These are phyloP conservation scores for Ancistrus triradiatus DNA, from an alignment of 2,113 vertebrate species.

Conservation along the genomic window DNA sequence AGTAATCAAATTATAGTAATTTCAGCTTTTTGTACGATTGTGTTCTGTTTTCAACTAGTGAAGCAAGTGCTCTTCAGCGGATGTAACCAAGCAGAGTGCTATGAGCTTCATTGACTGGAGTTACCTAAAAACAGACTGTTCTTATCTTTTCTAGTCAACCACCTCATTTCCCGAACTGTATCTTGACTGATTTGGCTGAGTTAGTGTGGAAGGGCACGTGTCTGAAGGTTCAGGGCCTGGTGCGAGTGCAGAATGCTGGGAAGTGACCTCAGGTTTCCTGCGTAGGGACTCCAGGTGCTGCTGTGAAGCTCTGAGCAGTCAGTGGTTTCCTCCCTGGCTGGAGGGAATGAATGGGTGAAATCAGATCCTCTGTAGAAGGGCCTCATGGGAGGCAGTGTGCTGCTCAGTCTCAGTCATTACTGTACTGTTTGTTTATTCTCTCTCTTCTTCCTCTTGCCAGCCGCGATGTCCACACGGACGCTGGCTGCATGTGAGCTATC, in stretches of 20 bases:
- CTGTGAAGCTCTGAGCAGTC: constrained; percentile 55
- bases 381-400: constrained; percentile 53
- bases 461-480: constrained; percentile 27
- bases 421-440: constrained; percentile 43
- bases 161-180: constrained; percentile 25
- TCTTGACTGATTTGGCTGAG: neutral
- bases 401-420: constrained; percentile 28
- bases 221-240: constrained; percentile 53
- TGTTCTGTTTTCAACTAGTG: too few species aligned
- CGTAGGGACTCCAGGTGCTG: constrained; percentile 62
- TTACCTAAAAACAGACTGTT: too few species aligned
- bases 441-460: constrained; percentile 32
- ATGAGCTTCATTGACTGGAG: too few species aligned
- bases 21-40: too few species aligned
- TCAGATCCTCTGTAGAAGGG: constrained; percentile 52
- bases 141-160: neutral
- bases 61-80: too few species aligned
- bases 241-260: constrained; percentile 56
- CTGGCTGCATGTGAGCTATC: constrained; percentile 1
- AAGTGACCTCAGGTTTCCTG: constrained; percentile 69
- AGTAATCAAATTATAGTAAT: too few species aligned
- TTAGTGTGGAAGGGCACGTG: constrained; percentile 46
- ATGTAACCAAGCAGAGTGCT: too few species aligned
- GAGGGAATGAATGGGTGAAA: constrained; percentile 68
- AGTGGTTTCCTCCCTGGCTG: constrained; percentile 62